A percentile compares a stretch with the other conserved stretches of the same genome.
Conservation (phyloP, 2,113 vertebrate genomes). For the Callospermophilus lateralis region DNA sequence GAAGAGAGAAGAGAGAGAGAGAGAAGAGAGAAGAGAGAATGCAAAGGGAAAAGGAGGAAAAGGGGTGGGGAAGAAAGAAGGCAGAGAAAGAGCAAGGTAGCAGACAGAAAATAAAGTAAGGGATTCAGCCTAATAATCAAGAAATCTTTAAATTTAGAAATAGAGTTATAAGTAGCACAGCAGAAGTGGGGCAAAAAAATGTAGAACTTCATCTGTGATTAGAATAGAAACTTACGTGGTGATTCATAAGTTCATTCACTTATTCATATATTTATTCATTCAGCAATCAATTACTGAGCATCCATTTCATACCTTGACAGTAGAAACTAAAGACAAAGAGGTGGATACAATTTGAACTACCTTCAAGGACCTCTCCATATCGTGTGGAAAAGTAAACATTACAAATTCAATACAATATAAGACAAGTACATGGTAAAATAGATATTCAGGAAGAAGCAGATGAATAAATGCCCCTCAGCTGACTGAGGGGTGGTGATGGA, state of each 20-base stretch:
- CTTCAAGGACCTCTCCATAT: neutral
- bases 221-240: neutral
- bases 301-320: neutral
- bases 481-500: slow-evolving; percentile 57
- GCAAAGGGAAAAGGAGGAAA: neutral
- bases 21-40: neutral
- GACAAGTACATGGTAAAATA: neutral
- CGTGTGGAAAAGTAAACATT: neutral
- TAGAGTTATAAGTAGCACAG: neutral
- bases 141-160: neutral
- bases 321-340: neutral
- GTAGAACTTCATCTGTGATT: neutral
- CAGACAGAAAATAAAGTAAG: neutral
- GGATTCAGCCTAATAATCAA: neutral
- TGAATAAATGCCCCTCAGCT: neutral
- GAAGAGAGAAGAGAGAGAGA: neutral
- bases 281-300: neutral
- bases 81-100: neutral
- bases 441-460: neutral
- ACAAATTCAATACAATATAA: neutral
- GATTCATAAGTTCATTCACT: neutral
- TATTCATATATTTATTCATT: neutral
- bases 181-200: neutral
- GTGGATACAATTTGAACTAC: neutral
- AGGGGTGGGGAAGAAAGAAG: neutral